Base-by-base conservation (phyloP, 2,797 vertebrate genomes). In the Parotocinclus haroldoi region DNA sequence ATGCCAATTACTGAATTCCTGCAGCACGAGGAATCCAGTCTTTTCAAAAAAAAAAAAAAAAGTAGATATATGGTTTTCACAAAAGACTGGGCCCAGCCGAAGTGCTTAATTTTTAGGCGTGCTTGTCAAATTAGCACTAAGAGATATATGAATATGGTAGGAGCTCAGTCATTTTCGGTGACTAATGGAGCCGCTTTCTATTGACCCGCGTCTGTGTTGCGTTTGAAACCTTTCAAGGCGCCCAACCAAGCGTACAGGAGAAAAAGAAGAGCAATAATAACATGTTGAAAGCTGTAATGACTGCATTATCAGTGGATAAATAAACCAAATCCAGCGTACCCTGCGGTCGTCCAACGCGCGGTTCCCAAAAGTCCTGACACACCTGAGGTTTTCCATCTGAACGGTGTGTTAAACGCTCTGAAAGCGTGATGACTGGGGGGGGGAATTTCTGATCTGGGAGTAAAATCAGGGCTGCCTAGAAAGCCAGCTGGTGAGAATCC, bases 251-350 rank as follows among this genome's bases (percentile, higher is more conserved):
- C 50, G 40, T 12, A 36, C 27, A 45, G 13, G 13, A 17, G 52
- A 46, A 38, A 54, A 63, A 44, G 18, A 49, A 16, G 8, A 6
- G 9, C 9, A 27, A 44, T 36, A 39, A 54, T 40, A 64, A 9
- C 39, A 55, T 27, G 27, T 27, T 27, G 27, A 27, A 27, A 27
- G 27, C 27, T 14, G 60, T 27, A 27, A 63, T 51, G 60, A 63
- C 60, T 10, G 38, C 7, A 27, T 27, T 14, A 52, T 63, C 60
- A 27, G 12, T 63, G 60, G 60, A 52, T 63, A 63, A 63, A 63
- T 42, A 63, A 12, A 42, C 17, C 60, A 9, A 63, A n/a, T 17
- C 7, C 60, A 27, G 17, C 42, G 60, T 27, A 27, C 27, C 5
- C 27, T 27, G 27, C 27, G 27, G 27, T 27, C 27, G 5, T 5